These are phyloP conservation scores for Steatocranus sp. DNA, from an alignment of 2,797 vertebrate genomes.

Conservation along the genomic window DNA sequence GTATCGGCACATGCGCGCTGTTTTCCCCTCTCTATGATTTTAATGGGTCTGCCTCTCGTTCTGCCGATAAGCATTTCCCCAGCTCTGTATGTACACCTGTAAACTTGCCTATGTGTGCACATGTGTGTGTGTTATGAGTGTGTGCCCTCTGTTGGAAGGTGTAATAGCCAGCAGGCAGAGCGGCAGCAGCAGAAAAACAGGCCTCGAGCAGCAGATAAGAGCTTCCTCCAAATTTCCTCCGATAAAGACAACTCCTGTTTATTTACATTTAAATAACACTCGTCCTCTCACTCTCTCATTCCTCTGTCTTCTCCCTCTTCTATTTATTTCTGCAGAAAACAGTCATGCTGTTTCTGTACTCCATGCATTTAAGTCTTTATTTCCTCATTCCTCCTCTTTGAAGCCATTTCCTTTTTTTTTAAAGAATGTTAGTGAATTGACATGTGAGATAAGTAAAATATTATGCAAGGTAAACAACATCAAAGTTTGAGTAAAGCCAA, in stretches of 20 bases:
- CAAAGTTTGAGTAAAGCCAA: not conserved
- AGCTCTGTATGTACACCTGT: not conserved
- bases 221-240: constrained; percentile 35
- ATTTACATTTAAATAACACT: constrained; percentile 79
- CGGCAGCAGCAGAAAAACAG: constrained; percentile 28
- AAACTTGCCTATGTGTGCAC: not conserved
- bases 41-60: not conserved
- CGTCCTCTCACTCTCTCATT: constrained; percentile 21
- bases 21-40: not conserved
- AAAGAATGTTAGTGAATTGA: not conserved
- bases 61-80: not conserved
- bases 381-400: not conserved
- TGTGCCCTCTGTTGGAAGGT: constrained; percentile 11
- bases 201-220: constrained; percentile 61
- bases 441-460: not conserved
- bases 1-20: not conserved
- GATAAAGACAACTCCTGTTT: constrained; percentile 71
- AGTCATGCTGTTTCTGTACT: not conserved
- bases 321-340: not conserved
- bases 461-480: not conserved
- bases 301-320: not conserved
- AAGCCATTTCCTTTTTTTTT: not conserved
- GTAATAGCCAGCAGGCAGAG: constrained; percentile 34
- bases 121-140: not conserved
- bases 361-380: not conserved